Conservation (phyloP, 2,113 vertebrate genomes). For the Lophura nycthemera region DNA sequence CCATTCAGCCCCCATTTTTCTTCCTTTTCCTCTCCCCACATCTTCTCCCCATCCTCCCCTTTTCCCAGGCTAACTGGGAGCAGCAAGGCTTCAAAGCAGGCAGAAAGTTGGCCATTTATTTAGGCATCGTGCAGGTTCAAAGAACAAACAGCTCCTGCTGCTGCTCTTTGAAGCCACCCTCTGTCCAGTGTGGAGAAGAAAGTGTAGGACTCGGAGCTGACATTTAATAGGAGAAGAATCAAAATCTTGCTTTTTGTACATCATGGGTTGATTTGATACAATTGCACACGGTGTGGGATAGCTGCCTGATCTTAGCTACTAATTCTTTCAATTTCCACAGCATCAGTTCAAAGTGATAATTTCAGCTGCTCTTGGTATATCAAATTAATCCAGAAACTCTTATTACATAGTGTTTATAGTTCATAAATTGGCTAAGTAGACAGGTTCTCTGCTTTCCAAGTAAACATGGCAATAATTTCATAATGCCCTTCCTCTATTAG, state of each 20-base stretch:
- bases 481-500: not conserved
- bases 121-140: not conserved
- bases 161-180: not conserved
- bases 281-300: not conserved
- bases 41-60: not conserved
- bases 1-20: not conserved
- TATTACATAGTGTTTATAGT: not conserved
- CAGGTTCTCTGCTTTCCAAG: not conserved
- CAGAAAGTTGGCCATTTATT: conserved; percentile 24
- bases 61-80: conserved; percentile 10
- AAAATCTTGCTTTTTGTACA: not conserved
- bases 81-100: conserved; percentile 41
- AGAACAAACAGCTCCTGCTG: conserved; percentile 7
- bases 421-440: not conserved
- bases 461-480: not conserved
- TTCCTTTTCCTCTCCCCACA: not conserved
- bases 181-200: not conserved
- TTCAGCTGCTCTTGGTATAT: not conserved
- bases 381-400: not conserved
- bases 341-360: not conserved
- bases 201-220: not conserved
- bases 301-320: not conserved
- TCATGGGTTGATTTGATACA: not conserved
- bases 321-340: not conserved
- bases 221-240: not conserved